A percentile compares a stretch with the other conserved stretches of the same genome.
phyloP scores from a whole-genome alignment of 2,888 invertebrate genomes.

The Nudaria mundana region DNA sequence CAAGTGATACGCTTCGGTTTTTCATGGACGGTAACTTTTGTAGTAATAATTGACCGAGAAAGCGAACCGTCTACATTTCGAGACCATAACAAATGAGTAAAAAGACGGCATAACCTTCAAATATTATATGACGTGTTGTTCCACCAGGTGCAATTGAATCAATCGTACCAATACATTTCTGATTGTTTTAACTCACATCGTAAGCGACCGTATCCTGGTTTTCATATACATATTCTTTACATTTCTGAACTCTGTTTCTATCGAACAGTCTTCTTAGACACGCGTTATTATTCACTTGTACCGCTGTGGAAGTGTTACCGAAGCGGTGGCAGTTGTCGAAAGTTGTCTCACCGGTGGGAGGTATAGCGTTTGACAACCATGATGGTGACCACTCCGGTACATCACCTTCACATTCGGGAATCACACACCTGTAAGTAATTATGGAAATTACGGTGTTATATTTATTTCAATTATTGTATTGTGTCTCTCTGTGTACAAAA shows the following conservation, averaged over 20 bases:
- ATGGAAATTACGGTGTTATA: no score
- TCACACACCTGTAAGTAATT: constrained; percentile 15
- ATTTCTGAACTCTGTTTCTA: constrained; percentile 28
- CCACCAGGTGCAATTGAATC: no score
- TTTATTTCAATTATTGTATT: no score
- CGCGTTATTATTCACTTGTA: constrained; percentile 5
- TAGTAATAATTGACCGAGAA: no score
- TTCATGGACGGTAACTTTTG: no score
- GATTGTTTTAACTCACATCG: constrained; percentile 1
- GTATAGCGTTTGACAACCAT: constrained; percentile 22
- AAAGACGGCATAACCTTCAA: no score
- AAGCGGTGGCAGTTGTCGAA: constrained; percentile 73
- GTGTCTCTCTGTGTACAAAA: no score
- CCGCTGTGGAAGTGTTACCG: constrained; percentile 24
- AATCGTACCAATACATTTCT: no score
- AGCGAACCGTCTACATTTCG: no score
- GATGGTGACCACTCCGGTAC: constrained; percentile 47
- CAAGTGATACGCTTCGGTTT: no score
- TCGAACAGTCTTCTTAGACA: constrained; percentile 58
- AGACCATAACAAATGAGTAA: no score
- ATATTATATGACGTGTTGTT: no score
- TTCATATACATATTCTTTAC: constrained; percentile 55
- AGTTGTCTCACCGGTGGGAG: constrained; percentile 22
- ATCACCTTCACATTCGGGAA: constrained; percentile 41
- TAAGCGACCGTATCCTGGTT: constrained; percentile 52